Percentiles rank a stretch among this genome's conserved stretches.
Conservation (phyloP, 2,797 vertebrate genomes). For the Luscinia luscinia region DNA sequence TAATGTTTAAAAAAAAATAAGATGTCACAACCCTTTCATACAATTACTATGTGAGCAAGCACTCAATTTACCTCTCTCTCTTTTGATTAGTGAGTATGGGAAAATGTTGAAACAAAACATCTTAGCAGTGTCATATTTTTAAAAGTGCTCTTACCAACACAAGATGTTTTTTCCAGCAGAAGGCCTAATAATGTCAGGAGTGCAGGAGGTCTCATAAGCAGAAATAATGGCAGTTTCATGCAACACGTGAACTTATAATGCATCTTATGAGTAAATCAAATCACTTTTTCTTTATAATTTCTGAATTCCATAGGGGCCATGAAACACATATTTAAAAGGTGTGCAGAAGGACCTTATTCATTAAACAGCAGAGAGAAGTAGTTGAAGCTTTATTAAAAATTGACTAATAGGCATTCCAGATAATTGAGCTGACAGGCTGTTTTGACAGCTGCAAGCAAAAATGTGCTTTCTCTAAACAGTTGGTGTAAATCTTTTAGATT, state of each 20-base stretch:
- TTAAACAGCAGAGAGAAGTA: conserved; percentile 73
- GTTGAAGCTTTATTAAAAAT: conserved; percentile 80
- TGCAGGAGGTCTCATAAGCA: background rate
- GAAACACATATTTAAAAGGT: conserved; percentile 75
- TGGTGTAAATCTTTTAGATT: conserved; percentile 77
- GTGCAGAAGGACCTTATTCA: conserved; percentile 70
- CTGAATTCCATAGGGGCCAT: conserved; percentile 57
- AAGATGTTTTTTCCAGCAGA: background rate
- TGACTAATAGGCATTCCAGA: conserved; percentile 76
- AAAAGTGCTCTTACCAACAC: background rate
- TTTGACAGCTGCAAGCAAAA: conserved; percentile 80
- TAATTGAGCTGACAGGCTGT: conserved; percentile 82
- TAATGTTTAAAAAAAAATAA: background rate
- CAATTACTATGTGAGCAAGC: background rate
- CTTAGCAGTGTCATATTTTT: background rate
- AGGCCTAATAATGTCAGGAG: background rate
- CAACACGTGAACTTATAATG: conserved; percentile 49
- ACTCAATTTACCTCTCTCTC: background rate
- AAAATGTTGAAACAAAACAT: background rate
- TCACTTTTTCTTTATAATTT: conserved; percentile 66
- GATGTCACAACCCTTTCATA: background rate
- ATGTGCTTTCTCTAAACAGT: conserved; percentile 71
- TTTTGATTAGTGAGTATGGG: background rate
- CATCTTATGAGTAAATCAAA: conserved; percentile 70
- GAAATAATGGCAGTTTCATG: conserved; percentile 21